These are phyloP conservation scores for Margaritifera margaritifera DNA, from an alignment of 2,888 invertebrate genomes.

Conservation along the genomic window DNA sequence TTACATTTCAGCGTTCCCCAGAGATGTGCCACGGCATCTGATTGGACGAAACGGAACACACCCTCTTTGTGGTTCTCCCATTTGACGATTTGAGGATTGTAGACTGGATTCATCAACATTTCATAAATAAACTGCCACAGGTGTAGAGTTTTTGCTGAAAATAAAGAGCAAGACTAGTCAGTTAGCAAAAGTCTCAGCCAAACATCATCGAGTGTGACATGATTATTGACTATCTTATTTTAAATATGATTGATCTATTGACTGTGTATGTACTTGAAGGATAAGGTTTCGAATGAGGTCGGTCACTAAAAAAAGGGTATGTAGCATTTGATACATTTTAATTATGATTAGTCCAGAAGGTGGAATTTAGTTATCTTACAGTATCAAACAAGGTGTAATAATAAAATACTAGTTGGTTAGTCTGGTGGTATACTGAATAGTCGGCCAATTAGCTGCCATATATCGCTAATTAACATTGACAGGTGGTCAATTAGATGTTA, in stretches of 20 bases:
- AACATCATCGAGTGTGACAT: neutral
- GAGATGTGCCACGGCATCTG: conserved; percentile 88
- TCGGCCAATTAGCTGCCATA: no score
- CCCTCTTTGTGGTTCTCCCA: conserved; percentile 91
- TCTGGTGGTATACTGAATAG: no score
- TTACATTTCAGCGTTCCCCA: conserved; percentile 92
- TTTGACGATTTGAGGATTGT: conserved; percentile 87
- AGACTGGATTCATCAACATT: conserved; percentile 83
- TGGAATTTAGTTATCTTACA: no score
- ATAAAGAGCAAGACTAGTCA: neutral
- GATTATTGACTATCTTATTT: neutral
- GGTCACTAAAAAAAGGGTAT: no score
- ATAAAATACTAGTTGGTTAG: no score
- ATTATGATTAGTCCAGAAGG: no score
- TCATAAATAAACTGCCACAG: conserved; percentile 91
- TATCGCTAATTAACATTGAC: no score
- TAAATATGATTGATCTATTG: neutral
- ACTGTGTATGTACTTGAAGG: no score
- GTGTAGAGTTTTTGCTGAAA: conserved; percentile 63
- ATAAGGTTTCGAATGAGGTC: no score
- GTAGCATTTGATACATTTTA: no score
- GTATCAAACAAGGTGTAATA: no score
- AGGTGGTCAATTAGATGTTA: no score
- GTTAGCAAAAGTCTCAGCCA: neutral
- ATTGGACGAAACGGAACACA: conserved; percentile 90